A percentile compares a stretch with the other conserved stretches of the same genome.
Evolutionary conservation across 2,888 invertebrate species (phyloP).

Genomic region (Thymelicus sylvestris): DNA sequence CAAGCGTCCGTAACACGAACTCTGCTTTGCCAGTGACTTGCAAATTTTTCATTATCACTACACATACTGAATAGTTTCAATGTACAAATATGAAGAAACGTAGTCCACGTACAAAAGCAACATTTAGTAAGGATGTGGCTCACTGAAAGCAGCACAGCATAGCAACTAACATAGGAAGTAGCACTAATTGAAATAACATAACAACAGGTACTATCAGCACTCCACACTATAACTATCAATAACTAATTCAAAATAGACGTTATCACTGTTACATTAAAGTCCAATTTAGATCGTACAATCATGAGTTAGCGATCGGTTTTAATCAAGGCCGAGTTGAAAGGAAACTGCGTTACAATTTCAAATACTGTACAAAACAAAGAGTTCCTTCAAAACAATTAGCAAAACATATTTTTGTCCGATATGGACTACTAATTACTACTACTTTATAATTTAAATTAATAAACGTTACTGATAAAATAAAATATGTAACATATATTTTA

Average conservation of each 20-base stretch:
- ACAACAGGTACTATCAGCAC: constrained; percentile 20
- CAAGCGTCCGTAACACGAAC: too few relatives aligned
- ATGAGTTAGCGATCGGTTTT: constrained; percentile 17
- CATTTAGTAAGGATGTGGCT: not conserved
- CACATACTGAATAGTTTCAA: too few relatives aligned
- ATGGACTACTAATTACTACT: too few relatives aligned
- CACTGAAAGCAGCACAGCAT: too few relatives aligned
- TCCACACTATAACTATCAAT: constrained; percentile 7
- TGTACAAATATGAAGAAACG: too few relatives aligned
- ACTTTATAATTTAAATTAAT: too few relatives aligned
- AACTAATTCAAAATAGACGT: constrained; percentile 18
- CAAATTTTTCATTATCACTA: too few relatives aligned
- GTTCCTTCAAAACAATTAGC: constrained; percentile 12
- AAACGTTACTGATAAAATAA: not conserved
- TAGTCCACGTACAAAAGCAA: not conserved
- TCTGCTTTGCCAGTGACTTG: too few relatives aligned
- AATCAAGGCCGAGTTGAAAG: constrained; percentile 33
- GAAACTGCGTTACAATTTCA: constrained; percentile 34
- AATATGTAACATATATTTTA: not conserved
- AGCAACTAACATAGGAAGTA: constrained; percentile 6
- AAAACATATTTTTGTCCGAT: not conserved
- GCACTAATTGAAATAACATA: constrained; percentile 21
- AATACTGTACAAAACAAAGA: constrained; percentile 23
- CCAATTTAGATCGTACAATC: constrained; percentile 25
- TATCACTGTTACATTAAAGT: constrained; percentile 23